Evolutionary conservation across 2,888 invertebrate species (phyloP), one percentile per base, ranked within the genome.

Genomic region (Patella pellucida): DNA sequence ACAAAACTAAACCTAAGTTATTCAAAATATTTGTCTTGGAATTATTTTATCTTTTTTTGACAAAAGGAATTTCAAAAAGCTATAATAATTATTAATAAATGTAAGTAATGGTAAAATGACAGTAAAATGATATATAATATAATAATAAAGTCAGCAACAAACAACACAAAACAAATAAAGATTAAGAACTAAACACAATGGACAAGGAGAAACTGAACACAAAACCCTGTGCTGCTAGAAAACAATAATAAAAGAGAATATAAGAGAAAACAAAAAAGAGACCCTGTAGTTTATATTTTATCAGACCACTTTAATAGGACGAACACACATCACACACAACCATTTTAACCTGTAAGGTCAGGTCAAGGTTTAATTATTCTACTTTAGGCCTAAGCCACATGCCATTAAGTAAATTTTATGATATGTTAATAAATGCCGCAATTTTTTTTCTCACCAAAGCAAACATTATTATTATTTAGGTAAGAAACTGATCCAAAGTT

Each of bases 391-490:
- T 41, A 41, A 41, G 41, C 41, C 41, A 41, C 41, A 41, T 41
- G 41, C 41, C 41, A 41, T 41, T 62, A 62, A 62, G 62, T 62
- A 62, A 19, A 62, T n/a, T 62, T 19, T 3, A 15, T 62, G 62
- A 62, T 62, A 62, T 62, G 62, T 62, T 62, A 62, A 62, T 62
- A 62, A 62, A 62, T 62, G 62, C 62, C 62, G 19, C 62, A 62
- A 19, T 62, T 2, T 62, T 62, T n/a, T 12, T 62, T 15, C n/a
- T 62, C 41, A 41, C 62, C 19, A 62, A 62, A 62, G 62, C 62
- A n/a, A 62, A 62, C n/a, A 62, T 62, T 62, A 62, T 11, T 62
- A 19, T 19, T 19, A 62, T 62, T 62, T 41, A 41, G 41, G 41
- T 41, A 41, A 41, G 7, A 41, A 41, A 41, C 9, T 41, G 41